Evolutionary conservation across 2,888 invertebrate species (phyloP).

Genomic region (Dryobota labecula): DNA sequence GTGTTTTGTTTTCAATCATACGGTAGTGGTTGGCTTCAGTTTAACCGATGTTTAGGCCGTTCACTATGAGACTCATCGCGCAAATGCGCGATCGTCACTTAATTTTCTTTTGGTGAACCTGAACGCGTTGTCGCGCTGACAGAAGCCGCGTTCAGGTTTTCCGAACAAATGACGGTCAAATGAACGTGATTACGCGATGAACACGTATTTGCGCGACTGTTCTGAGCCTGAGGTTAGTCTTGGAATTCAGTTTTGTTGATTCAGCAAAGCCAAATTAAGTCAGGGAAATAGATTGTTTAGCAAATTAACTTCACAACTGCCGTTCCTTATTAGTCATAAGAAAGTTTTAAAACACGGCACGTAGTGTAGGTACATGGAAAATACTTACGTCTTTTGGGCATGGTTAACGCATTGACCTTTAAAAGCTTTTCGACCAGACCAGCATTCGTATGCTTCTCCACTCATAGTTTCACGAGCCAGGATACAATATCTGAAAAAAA

Average conservation of each 20-base stretch:
- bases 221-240: background rate
- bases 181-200: background rate
- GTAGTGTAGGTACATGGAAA: background rate
- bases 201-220: background rate
- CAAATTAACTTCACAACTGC: background rate
- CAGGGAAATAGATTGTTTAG: background rate
- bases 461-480: constrained; percentile 75
- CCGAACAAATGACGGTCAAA: background rate
- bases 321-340: background rate
- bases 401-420: constrained; percentile 79
- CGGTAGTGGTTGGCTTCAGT: background rate
- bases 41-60: background rate
- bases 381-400: constrained; percentile 79
- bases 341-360: background rate
- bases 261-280: background rate
- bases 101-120: background rate
- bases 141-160: background rate
- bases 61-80: no score
- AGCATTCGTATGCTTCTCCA: constrained; percentile 75
- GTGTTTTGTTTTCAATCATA: background rate
- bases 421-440: constrained; percentile 68
- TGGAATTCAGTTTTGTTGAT: background rate
- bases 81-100: background rate
- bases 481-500: constrained; percentile 81
- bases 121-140: background rate